phyloP scores from a whole-genome alignment of 1,140 invertebrate genomes.

The Propsilocerus akamusi region DNA sequence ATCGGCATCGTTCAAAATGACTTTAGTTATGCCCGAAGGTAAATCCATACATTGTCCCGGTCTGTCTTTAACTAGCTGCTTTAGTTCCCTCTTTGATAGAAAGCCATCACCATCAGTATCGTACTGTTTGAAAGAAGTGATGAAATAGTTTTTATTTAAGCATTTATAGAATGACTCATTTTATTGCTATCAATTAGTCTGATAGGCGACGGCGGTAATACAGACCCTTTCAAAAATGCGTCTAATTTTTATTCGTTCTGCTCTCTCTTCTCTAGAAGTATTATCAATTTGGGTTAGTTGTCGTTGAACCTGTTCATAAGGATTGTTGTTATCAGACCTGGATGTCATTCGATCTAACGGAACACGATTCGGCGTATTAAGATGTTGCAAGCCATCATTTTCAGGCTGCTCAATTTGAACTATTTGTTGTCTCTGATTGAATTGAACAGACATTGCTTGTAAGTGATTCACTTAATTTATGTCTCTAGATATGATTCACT shows the following conservation, averaged over 20 bases:
- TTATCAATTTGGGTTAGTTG: background rate
- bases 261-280: conserved; percentile 12
- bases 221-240: conserved; percentile 19
- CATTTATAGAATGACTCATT: background rate
- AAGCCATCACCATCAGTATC: conserved; percentile 52
- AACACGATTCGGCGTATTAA: conserved; percentile 3
- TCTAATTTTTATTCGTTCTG: conserved; percentile 15
- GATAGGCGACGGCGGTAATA: conserved; percentile 4
- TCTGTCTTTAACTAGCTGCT: conserved; percentile 37
- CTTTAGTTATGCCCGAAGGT: conserved; percentile 45
- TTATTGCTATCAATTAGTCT: conserved; percentile 10
- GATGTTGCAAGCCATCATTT: background rate
- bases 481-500: too few species aligned
- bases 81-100: conserved; percentile 49
- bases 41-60: conserved; percentile 44
- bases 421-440: background rate
- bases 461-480: background rate
- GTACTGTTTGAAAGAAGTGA: conserved; percentile 37
- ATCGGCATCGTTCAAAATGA: conserved; percentile 52
- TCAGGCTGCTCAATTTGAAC: background rate
- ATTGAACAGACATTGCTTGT: background rate
- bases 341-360: conserved; percentile 14
- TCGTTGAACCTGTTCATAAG: background rate
- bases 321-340: conserved; percentile 1
- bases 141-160: conserved; percentile 20